Conservation (phyloP, 2,113 vertebrate species). For the Eleginops maclovinus region DNA sequence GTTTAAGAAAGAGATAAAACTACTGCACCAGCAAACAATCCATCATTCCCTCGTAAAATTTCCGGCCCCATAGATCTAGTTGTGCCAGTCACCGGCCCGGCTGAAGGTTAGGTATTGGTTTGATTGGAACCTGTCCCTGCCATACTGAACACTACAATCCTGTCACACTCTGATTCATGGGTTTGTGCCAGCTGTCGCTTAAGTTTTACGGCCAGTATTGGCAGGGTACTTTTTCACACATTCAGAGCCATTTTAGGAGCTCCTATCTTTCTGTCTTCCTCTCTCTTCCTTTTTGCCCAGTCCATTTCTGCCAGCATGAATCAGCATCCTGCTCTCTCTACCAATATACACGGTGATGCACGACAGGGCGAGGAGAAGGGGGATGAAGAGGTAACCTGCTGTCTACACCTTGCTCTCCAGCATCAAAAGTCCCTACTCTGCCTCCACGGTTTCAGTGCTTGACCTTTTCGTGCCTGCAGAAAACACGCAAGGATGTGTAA, state of each 20-base stretch:
- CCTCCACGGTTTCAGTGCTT: slow-evolving; percentile 27
- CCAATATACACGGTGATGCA: slow-evolving; percentile 53
- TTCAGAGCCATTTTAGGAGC: slow-evolving; percentile 61
- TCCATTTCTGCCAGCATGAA: slow-evolving; percentile 71
- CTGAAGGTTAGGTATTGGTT: slow-evolving; percentile 54
- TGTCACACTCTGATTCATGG: slow-evolving; percentile 72
- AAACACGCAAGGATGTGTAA: slow-evolving; percentile 7
- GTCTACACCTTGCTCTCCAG: slow-evolving; percentile 38
- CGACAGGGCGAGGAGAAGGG: slow-evolving; percentile 40
- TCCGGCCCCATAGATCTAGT: slow-evolving; percentile 28
- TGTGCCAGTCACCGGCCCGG: slow-evolving; percentile 17
- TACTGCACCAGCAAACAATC: slow-evolving; percentile 19
- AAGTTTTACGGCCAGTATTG: slow-evolving; percentile 73
- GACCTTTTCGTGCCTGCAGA: slow-evolving; percentile 52
- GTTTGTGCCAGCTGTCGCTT: slow-evolving; percentile 73
- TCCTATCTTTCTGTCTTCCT: slow-evolving; percentile 47
- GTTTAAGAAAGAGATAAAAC: slow-evolving; percentile 28
- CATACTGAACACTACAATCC: slow-evolving; percentile 54
- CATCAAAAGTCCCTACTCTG: slow-evolving; percentile 30
- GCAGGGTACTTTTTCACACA: slow-evolving; percentile 71
- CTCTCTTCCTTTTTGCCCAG: slow-evolving; percentile 24
- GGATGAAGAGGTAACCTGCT: slow-evolving; percentile 62
- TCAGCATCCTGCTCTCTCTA: slow-evolving; percentile 64
- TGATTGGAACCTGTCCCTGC: slow-evolving; percentile 61
- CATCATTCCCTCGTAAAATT: slow-evolving; percentile 5